Conservation (phyloP, 2,888 invertebrate genomes). For the Phymatocera aterrima region DNA sequence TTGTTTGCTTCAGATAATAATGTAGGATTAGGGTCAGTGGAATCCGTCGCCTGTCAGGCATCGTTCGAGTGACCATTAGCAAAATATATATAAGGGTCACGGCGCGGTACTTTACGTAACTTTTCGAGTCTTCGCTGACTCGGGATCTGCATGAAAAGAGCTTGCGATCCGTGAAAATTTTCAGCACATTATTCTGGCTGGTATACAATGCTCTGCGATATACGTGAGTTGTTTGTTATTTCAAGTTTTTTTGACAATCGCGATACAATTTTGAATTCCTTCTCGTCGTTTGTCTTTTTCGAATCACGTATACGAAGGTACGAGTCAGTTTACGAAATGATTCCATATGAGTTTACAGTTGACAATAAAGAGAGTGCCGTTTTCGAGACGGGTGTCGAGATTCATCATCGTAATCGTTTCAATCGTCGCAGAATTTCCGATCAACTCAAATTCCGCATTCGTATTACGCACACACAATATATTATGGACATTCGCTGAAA, state of each 20-base stretch:
- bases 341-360: too few species aligned
- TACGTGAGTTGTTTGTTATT: neutral
- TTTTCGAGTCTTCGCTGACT: slow-evolving; percentile 1
- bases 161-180: neutral
- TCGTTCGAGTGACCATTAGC: slow-evolving; percentile 35
- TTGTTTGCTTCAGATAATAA: slow-evolving; percentile 2
- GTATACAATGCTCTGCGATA: neutral
- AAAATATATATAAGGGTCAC: neutral
- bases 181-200: neutral
- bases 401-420: too few species aligned
- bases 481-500: too few species aligned
- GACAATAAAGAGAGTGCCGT: too few species aligned
- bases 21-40: slow-evolving; percentile 19
- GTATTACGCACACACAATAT: too few species aligned
- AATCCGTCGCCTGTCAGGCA: slow-evolving; percentile 1
- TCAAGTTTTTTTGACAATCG: too few species aligned
- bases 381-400: too few species aligned
- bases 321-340: too few species aligned
- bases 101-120: neutral
- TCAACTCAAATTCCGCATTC: too few species aligned
- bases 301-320: neutral
- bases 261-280: neutral
- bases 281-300: neutral
- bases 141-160: neutral
- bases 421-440: too few species aligned